Conservation (phyloP, 2,888 invertebrate genomes). For the Parnassius mnemosyne region DNA sequence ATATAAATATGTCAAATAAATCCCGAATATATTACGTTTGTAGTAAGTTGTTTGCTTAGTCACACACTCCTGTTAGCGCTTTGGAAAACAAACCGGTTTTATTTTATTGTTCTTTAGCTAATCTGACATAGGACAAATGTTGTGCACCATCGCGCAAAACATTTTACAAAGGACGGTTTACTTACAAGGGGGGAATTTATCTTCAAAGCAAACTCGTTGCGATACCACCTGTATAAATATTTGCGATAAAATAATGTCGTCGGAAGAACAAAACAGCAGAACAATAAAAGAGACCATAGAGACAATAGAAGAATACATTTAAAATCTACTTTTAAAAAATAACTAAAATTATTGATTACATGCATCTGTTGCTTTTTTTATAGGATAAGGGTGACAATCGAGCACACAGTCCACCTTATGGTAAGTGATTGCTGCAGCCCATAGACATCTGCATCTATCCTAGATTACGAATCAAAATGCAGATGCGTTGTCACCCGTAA, state of each 20-base stretch:
- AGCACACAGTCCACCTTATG: no score
- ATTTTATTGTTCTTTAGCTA: constrained; percentile 22
- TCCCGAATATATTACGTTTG: constrained; percentile 8
- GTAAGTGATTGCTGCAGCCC: no score
- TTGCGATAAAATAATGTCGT: constrained; percentile 24
- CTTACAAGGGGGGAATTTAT: constrained; percentile 20
- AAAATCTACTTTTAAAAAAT: no score
- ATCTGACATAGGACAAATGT: constrained; percentile 26
- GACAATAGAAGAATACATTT: no score
- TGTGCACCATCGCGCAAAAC: constrained; percentile 18
- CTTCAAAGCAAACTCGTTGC: constrained; percentile 17
- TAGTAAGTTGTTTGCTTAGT: constrained; percentile 1
- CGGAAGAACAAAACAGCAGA: constrained; percentile 29
- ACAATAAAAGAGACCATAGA: constrained; percentile 37
- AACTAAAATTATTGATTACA: constrained; percentile 27
- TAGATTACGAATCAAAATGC: no score
- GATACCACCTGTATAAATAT: constrained; percentile 22
- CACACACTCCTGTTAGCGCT: constrained; percentile 2
- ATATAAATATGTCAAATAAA: not conserved
- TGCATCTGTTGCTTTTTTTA: no score
- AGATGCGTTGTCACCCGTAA: no score
- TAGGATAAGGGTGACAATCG: no score
- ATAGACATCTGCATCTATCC: no score
- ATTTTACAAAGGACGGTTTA: constrained; percentile 18
- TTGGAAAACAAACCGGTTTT: constrained; percentile 16